A percentile compares a stretch with the other conserved stretches of the same genome.
These are phyloP conservation scores for Lepilemur ruficaudatus DNA, from an alignment of 2,797 vertebrate genomes.

Conservation along the genomic window DNA sequence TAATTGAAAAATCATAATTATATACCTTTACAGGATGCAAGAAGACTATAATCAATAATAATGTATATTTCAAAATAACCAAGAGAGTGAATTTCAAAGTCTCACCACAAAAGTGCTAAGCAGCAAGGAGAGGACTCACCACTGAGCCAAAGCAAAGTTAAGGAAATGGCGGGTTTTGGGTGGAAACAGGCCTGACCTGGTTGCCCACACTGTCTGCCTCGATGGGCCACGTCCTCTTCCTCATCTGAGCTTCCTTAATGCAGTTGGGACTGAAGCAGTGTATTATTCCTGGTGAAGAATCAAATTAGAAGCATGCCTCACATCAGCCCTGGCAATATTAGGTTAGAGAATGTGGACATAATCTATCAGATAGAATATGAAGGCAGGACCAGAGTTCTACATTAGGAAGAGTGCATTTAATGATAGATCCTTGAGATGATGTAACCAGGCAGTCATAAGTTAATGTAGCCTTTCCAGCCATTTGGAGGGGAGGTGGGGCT, in stretches of 20 bases:
- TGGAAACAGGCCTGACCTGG: not conserved
- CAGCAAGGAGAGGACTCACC: not conserved
- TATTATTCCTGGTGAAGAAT: constrained; percentile 72
- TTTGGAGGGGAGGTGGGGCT: not conserved
- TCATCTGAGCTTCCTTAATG: constrained; percentile 45
- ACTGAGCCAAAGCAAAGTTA: not conserved
- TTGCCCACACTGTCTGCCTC: not conserved
- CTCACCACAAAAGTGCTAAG: not conserved
- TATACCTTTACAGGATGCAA: not conserved
- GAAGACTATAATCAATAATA: not conserved
- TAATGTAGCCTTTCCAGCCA: constrained; percentile 73
- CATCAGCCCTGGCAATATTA: constrained; percentile 70
- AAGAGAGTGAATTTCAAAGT: not conserved
- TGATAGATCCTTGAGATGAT: constrained; percentile 64
- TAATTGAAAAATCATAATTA: not conserved
- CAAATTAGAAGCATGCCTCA: constrained; percentile 68
- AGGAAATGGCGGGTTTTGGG: not conserved
- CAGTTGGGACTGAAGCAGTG: constrained; percentile 58
- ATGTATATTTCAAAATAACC: not conserved
- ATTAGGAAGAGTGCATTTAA: constrained; percentile 66
- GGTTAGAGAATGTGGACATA: constrained; percentile 72
- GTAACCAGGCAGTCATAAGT: constrained; percentile 73
- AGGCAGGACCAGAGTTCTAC: constrained; percentile 68
- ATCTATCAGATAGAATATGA: constrained; percentile 76
- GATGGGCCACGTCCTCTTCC: constrained; percentile 1